These are phyloP conservation scores for Yponomeuta malinellus DNA, from an alignment of 2,888 invertebrate genomes.

Conservation along the genomic window DNA sequence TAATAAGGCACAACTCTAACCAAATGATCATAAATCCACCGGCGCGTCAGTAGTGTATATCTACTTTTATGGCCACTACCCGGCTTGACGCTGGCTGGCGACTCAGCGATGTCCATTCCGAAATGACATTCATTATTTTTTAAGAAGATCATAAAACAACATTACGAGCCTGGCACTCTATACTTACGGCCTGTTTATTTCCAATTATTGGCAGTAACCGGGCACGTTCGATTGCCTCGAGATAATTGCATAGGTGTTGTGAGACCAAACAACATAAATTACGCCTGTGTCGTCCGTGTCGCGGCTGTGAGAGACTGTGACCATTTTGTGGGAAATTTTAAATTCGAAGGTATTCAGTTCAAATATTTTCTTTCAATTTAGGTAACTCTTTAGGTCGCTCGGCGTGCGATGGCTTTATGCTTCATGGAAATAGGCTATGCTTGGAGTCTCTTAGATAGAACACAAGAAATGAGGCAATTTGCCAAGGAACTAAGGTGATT, in stretches of 20 bases:
- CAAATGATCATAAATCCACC: not conserved
- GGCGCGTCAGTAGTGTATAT: not conserved
- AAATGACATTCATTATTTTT: slow-evolving; percentile 65
- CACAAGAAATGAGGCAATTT: too few species aligned
- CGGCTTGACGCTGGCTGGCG: not conserved
- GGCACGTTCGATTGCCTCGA: slow-evolving; percentile 49
- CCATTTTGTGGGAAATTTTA: not conserved
- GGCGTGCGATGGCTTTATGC: too few species aligned
- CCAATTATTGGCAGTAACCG: slow-evolving; percentile 69
- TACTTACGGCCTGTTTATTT: slow-evolving; percentile 60
- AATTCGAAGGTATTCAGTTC: not conserved
- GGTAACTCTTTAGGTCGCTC: too few species aligned
- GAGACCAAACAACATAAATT: slow-evolving; percentile 15
- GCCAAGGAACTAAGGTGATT: too few species aligned
- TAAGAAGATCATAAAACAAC: slow-evolving; percentile 63
- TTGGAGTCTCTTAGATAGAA: too few species aligned
- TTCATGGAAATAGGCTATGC: too few species aligned
- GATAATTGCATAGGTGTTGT: slow-evolving; percentile 50
- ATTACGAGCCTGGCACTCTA: slow-evolving; percentile 43
- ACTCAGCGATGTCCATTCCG: slow-evolving; percentile 32
- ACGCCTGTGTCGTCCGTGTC: slow-evolving; percentile 3
- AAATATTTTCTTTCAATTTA: not conserved
- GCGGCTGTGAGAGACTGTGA: not conserved
- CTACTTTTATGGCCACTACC: slow-evolving; percentile 1
- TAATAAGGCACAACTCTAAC: not conserved